These are phyloP conservation scores for Megaleporinus macrocephalus DNA, from an alignment of 2,113 vertebrate species.

Conservation along the genomic window DNA sequence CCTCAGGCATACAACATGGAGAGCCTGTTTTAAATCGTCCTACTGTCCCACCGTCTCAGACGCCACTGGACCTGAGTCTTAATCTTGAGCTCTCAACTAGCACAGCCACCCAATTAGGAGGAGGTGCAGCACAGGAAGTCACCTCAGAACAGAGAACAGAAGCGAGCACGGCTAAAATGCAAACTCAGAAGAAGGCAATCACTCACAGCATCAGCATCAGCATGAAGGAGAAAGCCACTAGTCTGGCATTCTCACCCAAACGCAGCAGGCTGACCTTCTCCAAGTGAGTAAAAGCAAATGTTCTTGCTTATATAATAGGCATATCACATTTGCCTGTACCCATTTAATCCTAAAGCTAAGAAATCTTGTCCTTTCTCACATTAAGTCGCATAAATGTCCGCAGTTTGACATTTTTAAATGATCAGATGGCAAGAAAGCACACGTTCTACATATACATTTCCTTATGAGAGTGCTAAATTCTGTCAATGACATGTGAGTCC, in stretches of 20 bases:
- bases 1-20: background rate
- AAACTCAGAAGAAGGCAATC: slow-evolving; percentile 67
- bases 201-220: slow-evolving; percentile 68
- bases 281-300: slow-evolving; percentile 79
- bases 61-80: background rate
- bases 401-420: too few species aligned
- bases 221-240: slow-evolving; percentile 71
- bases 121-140: background rate
- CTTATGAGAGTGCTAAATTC: too few species aligned
- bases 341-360: too few species aligned
- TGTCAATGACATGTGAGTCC: too few species aligned
- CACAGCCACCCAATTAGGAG: background rate
- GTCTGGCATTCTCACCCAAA: slow-evolving; percentile 89
- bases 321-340: too few species aligned
- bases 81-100: background rate
- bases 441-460: too few species aligned
- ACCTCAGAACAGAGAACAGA: slow-evolving; percentile 15
- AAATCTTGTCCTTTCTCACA: too few species aligned
- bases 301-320: background rate
- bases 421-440: too few species aligned
- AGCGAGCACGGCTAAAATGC: background rate
- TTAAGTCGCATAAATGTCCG: too few species aligned
- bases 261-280: slow-evolving; percentile 78
- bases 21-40: background rate
- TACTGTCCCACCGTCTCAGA: background rate